Conservation (phyloP, 2,113 vertebrate species). For the Burhinus bistriatus region DNA sequence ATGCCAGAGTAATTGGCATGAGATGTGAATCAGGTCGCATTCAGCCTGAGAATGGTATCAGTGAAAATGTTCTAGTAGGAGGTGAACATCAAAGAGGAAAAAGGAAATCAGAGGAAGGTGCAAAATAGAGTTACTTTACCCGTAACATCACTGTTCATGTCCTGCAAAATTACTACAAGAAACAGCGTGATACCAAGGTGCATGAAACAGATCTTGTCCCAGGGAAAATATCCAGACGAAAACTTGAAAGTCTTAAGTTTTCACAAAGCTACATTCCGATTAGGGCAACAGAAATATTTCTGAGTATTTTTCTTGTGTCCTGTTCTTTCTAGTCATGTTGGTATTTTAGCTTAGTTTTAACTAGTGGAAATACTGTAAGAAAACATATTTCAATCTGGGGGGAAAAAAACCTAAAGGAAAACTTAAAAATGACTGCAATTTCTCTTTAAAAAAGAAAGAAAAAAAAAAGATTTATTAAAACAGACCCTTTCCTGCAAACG, state of each 20-base stretch:
- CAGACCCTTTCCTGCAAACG: neutral
- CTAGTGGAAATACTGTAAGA: neutral
- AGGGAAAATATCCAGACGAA: neutral
- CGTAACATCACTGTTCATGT: conserved; percentile 28
- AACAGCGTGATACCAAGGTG: neutral
- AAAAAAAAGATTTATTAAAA: neutral
- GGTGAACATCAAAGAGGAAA: conserved; percentile 33
- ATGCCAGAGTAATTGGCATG: conserved; percentile 34
- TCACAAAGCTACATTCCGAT: neutral
- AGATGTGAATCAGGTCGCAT: conserved; percentile 29
- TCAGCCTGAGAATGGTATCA: neutral
- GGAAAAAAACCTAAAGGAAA: neutral
- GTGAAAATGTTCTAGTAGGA: conserved; percentile 24
- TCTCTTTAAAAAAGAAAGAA: neutral
- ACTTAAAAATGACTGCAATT: neutral
- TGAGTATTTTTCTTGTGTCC: neutral
- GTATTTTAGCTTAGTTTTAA: neutral
- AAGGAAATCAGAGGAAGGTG: conserved; percentile 35
- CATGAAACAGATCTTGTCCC: neutral
- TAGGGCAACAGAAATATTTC: neutral
- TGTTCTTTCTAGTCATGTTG: neutral
- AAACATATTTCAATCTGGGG: neutral
- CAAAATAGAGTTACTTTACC: conserved; percentile 28
- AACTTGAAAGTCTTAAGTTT: neutral
- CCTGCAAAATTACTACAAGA: conserved; percentile 50